phyloP scores from a whole-genome alignment of 2,113 vertebrate species.

The Athene noctua region DNA sequence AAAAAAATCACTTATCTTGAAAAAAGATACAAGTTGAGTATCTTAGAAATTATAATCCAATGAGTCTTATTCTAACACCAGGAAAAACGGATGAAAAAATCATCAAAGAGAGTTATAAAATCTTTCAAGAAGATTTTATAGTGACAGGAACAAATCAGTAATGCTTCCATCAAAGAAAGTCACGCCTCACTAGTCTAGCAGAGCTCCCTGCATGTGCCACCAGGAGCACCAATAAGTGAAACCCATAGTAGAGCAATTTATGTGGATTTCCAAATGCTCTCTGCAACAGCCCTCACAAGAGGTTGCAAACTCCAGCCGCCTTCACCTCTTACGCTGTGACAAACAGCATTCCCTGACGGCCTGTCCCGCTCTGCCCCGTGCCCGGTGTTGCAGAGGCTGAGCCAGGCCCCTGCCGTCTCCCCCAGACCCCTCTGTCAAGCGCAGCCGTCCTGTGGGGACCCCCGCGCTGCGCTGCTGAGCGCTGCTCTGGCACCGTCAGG shows the following conservation, averaged over 20 bases:
- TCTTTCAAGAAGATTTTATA: not conserved
- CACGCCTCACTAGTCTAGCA: not conserved
- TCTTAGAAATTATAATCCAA: not conserved
- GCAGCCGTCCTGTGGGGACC: not conserved
- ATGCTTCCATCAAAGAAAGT: not conserved
- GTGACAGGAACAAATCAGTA: not conserved
- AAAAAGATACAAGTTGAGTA: not conserved
- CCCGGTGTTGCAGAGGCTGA: not conserved
- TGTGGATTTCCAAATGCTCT: not conserved
- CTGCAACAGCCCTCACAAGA: not conserved
- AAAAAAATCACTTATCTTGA: not conserved
- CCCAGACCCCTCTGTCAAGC: not conserved
- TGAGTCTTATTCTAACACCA: not conserved
- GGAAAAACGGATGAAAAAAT: not conserved
- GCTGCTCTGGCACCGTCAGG: not conserved
- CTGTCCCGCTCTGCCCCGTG: not conserved
- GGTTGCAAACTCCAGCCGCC: not conserved
- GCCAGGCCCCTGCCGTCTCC: not conserved
- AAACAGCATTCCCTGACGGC: not conserved
- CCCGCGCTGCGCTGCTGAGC: not conserved
- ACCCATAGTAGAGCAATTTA: not conserved
- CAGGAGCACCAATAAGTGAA: not conserved
- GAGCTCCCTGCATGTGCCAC: not conserved
- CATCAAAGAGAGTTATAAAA: not conserved
- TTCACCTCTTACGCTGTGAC: not conserved